These are phyloP conservation scores for Latrodectus geometricus DNA, from an alignment of 1,140 invertebrate species.

Conservation along the genomic window DNA sequence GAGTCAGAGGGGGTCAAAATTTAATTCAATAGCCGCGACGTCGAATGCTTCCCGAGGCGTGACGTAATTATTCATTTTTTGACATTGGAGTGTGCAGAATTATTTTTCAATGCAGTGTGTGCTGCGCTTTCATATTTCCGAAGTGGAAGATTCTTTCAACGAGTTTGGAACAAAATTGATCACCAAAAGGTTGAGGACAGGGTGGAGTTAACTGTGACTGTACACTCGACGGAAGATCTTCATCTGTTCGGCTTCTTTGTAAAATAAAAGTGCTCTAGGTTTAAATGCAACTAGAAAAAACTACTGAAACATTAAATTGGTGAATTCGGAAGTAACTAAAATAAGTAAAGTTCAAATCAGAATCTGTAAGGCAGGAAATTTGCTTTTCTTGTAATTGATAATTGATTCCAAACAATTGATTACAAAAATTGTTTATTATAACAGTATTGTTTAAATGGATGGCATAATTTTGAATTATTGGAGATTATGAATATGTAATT, in stretches of 20 bases:
- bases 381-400: too few relatives aligned
- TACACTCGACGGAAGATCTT: background rate
- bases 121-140: background rate
- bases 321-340: too few relatives aligned
- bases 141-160: background rate
- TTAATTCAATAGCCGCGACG: constrained; percentile 46
- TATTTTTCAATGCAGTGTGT: constrained; percentile 1
- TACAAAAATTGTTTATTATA: too few relatives aligned
- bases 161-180: background rate
- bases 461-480: too few relatives aligned
- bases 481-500: too few relatives aligned
- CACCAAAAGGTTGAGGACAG: background rate
- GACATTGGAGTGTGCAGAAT: constrained; percentile 14
- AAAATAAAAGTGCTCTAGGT: too few relatives aligned
- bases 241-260: background rate
- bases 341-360: too few relatives aligned
- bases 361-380: too few relatives aligned
- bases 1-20: background rate
- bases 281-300: too few relatives aligned
- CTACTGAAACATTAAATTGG: too few relatives aligned
- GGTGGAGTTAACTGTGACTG: background rate
- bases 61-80: constrained; percentile 45
- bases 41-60: constrained; percentile 19
- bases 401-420: too few relatives aligned
- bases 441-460: too few relatives aligned